These are phyloP conservation scores for Lochmaea capreae DNA, from an alignment of 2,888 invertebrate genomes.

Conservation along the genomic window DNA sequence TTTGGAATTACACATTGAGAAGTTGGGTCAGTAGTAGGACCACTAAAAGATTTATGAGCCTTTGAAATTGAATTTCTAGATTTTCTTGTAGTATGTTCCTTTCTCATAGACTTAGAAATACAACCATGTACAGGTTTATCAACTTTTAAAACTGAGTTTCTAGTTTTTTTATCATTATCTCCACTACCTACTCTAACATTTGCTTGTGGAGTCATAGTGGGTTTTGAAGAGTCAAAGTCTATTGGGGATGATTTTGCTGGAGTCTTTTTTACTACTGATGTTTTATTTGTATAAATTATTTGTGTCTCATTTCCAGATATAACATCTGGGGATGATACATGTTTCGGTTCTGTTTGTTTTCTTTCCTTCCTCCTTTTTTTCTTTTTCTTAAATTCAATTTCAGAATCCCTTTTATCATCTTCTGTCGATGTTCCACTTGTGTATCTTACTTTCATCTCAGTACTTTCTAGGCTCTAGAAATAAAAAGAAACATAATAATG, in stretches of 20 bases:
- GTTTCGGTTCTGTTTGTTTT: background rate
- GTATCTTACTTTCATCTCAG: background rate
- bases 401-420: conserved; percentile 10
- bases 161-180: background rate
- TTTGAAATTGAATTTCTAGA: conserved; percentile 1
- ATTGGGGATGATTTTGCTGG: background rate
- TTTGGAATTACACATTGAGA: background rate
- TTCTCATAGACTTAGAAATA: background rate
- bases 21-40: background rate
- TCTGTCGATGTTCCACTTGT: conserved; percentile 3
- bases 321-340: background rate
- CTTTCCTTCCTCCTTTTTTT: conserved; percentile 9
- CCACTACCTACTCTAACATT: background rate
- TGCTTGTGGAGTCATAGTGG: background rate
- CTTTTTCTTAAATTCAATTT: conserved; percentile 15
- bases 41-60: background rate
- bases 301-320: background rate
- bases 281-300: background rate
- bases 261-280: background rate
- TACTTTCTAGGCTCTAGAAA: background rate
- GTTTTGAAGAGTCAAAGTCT: background rate
- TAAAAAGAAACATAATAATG: background rate
- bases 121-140: background rate
- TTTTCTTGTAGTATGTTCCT: background rate
- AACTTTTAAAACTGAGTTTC: background rate